Base-by-base conservation (phyloP, 2,797 vertebrate species). In the Sebastolobus altivelis region DNA sequence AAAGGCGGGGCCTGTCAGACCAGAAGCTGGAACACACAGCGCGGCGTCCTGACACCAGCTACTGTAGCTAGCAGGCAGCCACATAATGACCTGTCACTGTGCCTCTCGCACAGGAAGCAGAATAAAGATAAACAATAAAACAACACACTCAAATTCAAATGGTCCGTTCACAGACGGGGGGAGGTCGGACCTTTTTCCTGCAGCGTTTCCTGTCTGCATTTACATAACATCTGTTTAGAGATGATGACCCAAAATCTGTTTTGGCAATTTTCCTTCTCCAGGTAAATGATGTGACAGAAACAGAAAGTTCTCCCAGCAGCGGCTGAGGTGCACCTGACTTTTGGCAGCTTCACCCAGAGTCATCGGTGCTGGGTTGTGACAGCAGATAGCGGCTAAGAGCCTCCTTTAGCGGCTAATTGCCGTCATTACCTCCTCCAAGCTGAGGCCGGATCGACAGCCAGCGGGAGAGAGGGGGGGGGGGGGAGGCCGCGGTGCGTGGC, bases 41-140 rank as follows among this genome's bases (percentile, higher is more conserved):
- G 14, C 0, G 0, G 11, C 20, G 38, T 37, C 79, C 56, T 71
- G 73, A 82, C 80, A 80, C 27, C 37, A 6, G 72, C 3, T 5
- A 54, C 67, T 18, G 66, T 9, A n/a, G 59, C 72, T n/a, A 20
- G 65, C 69, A 78, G 52, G 68, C 65, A 58, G 65, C 49, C 77
- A 61, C 78, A 60, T 88, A 88, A 88, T 56, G 75, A 80, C 71
- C 49, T 81, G 85, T 77, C 89, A 85, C 33, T 1, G 27, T 5
- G 75, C 18, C 69, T 13, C 6, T 37, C 5, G 16, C 63, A 66
- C 38, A 78, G 38, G 65, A 66, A 74, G 75, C 61, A 62, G 14
- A 11, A 75, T 5, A 55, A 37, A 87, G 80, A 80, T 29, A 22
- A 78, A 72, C 77, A 77, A 83, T 27, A 49, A 60, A 65, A 70